phyloP scores from a whole-genome alignment of 1,140 invertebrate genomes.

The Globodera rostochiensis region DNA sequence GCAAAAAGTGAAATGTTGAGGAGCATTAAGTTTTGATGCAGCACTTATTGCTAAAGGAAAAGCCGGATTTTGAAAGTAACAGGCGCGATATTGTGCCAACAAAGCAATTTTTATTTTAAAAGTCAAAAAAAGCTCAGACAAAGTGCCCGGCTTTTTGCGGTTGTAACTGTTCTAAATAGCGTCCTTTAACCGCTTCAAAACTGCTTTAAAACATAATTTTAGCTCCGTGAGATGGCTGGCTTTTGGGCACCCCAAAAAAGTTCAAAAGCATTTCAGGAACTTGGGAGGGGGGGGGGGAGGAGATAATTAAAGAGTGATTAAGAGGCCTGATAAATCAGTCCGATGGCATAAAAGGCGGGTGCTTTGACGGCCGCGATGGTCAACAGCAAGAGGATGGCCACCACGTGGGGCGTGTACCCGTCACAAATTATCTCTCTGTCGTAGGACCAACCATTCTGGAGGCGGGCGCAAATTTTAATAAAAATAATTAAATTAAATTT shows the following conservation, averaged over 20 bases:
- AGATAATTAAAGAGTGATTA: not conserved
- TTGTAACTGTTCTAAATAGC: too few relatives aligned
- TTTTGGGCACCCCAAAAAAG: too few relatives aligned
- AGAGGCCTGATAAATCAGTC: slow-evolving; percentile 46
- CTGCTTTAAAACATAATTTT: too few relatives aligned
- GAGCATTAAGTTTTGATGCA: too few relatives aligned
- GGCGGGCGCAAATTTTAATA: not conserved
- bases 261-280: not conserved
- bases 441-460: slow-evolving; percentile 7
- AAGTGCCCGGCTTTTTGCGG: too few relatives aligned
- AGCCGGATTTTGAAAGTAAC: too few relatives aligned
- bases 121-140: too few relatives aligned
- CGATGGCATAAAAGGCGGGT: slow-evolving; percentile 58
- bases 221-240: too few relatives aligned
- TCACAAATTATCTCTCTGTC: slow-evolving; percentile 48
- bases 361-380: slow-evolving; percentile 48
- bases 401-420: slow-evolving; percentile 59
- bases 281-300: not conserved
- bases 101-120: too few relatives aligned
- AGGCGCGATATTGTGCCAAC: too few relatives aligned
- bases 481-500: not conserved
- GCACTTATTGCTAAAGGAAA: too few relatives aligned
- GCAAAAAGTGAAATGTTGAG: slow-evolving; percentile 23
- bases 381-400: slow-evolving; percentile 55
- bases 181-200: too few relatives aligned